These are phyloP conservation scores for Bombus huntii DNA, from an alignment of 1,140 invertebrate species.

Conservation along the genomic window DNA sequence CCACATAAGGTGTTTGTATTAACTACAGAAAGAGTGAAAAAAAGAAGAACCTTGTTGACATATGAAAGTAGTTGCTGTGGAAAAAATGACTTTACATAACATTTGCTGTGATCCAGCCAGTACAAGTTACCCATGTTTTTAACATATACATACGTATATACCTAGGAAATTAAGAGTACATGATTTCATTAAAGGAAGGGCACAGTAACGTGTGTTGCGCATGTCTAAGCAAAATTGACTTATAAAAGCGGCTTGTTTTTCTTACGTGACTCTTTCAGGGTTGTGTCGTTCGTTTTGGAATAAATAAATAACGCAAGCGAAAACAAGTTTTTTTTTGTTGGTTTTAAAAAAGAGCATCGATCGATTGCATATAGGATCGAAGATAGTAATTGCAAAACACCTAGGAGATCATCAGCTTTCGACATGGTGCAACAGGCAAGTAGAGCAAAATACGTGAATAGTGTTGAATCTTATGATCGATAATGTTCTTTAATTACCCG, in stretches of 20 bases:
- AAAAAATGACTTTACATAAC: neutral
- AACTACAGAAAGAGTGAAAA: neutral
- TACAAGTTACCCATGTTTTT: neutral
- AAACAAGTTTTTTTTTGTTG: neutral
- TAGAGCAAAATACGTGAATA: slow-evolving; percentile 10
- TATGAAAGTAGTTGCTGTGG: neutral
- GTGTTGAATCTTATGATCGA: neutral
- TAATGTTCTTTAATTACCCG: neutral
- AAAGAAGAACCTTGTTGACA: neutral
- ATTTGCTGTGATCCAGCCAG: too few species aligned
- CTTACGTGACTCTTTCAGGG: neutral
- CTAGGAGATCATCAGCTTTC: neutral
- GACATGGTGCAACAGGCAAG: slow-evolving; percentile 34
- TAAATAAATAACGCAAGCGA: neutral
- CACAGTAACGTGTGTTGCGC: slow-evolving; percentile 6
- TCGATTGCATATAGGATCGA: slow-evolving; percentile 4
- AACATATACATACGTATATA: neutral
- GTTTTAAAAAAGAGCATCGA: neutral
- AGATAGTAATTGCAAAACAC: slow-evolving; percentile 20
- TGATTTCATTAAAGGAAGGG: slow-evolving; percentile 24
- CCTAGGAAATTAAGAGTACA: slow-evolving; percentile 22
- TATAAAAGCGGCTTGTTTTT: slow-evolving; percentile 19
- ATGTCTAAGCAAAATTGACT: slow-evolving; percentile 42
- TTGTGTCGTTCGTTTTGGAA: neutral
- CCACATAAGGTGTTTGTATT: neutral